These are phyloP conservation scores for Amorpha juglandis DNA, from an alignment of 2,888 invertebrate species.

Conservation along the genomic window DNA sequence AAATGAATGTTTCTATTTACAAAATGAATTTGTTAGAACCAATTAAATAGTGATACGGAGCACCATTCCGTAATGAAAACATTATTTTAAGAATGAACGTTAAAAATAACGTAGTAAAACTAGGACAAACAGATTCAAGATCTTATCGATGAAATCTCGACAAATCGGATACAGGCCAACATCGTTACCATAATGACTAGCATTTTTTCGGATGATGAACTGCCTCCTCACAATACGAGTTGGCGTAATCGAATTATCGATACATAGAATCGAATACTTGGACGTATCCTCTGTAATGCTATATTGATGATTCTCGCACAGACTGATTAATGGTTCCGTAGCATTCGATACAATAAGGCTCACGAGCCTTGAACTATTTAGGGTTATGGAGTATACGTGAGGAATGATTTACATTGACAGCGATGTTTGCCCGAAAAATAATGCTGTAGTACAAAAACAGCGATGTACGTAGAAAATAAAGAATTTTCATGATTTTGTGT, in stretches of 20 bases:
- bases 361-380: constrained; percentile 55
- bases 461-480: constrained; percentile 42
- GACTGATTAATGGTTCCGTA: constrained; percentile 81
- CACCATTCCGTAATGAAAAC: not conserved
- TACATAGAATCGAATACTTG: constrained; percentile 80
- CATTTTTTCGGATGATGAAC: constrained; percentile 75
- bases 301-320: constrained; percentile 82
- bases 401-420: constrained; percentile 47
- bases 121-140: not conserved
- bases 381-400: constrained; percentile 43
- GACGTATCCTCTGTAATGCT: constrained; percentile 78
- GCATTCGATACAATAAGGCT: constrained; percentile 74
- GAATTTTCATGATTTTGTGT: constrained; percentile 27
- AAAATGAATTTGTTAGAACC: not conserved
- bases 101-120: not conserved
- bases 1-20: too few species aligned
- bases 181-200: constrained; percentile 57
- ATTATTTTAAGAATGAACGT: not conserved
- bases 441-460: constrained; percentile 19
- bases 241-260: constrained; percentile 78
- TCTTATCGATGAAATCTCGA: not conserved
- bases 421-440: not conserved
- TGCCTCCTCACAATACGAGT: constrained; percentile 65
- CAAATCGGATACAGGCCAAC: constrained; percentile 23
- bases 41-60: not conserved